phyloP scores from a whole-genome alignment of 1,140 invertebrate species.

The Monochamus saltuarius region DNA sequence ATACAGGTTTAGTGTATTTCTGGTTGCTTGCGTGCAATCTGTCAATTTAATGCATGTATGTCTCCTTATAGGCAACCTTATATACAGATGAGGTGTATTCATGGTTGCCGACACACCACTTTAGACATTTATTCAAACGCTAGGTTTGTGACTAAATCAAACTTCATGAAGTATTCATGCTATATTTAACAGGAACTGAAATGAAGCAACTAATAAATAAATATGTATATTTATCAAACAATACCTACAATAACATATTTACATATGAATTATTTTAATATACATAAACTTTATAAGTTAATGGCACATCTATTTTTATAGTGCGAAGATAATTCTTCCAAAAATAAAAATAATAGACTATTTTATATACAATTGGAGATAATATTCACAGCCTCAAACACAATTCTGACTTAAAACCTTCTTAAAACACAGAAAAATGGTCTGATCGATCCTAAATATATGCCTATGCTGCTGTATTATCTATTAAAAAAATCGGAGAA shows the following conservation, averaged over 20 bases:
- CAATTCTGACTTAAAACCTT: conserved; percentile 30
- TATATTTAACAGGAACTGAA: no score
- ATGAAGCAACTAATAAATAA: conserved; percentile 39
- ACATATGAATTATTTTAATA: conserved; percentile 38
- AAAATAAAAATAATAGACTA: conserved; percentile 28
- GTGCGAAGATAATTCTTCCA: conserved; percentile 26
- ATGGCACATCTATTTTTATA: conserved; percentile 45
- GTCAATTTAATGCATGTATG: no score
- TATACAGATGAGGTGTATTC: no score
- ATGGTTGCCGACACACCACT: no score
- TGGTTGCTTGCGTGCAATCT: no score
- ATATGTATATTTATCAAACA: conserved; percentile 47
- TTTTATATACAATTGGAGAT: conserved; percentile 38
- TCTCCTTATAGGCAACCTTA: no score
- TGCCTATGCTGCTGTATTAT: conserved; percentile 8
- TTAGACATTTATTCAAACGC: no score
- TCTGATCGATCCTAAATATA: neutral
- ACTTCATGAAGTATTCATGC: no score
- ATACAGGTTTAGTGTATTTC: no score
- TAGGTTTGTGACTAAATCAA: no score
- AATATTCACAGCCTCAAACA: conserved; percentile 47
- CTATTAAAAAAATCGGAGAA: conserved; percentile 1
- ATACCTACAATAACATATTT: conserved; percentile 40
- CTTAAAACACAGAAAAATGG: conserved; percentile 11
- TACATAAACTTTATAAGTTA: conserved; percentile 44